Base-by-base conservation (phyloP, 2,888 invertebrate species). In the Cryptocephalus moraei region DNA sequence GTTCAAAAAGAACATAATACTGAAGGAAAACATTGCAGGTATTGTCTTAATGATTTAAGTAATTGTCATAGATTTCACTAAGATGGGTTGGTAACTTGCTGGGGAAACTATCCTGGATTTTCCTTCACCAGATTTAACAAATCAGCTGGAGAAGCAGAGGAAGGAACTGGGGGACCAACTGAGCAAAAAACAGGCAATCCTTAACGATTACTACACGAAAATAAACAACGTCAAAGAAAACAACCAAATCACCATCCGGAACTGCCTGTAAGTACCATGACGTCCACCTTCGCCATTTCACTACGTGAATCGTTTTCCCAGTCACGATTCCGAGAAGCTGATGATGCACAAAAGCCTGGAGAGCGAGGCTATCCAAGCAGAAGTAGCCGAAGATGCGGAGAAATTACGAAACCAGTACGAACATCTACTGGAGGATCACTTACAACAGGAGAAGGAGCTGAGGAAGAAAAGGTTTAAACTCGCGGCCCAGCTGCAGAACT, bases 401-500 rank as follows among this genome's bases (percentile, higher is more conserved):
- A 71, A 72, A 32, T 62, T 64, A 4, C 66, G 64, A 1, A 69
- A 72, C 1, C 63, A 70, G 8, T 79, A 75, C 50, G 69, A 75
- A 33, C 58, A 53, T 4, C 53, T 76, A n/a, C 59, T 79, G 12
- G 68, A 63, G 33, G 56, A 64, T 2, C 72, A 81, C 62, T 57
- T 80, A 1, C 56, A 63, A 1, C 70, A 73, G 1, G 81, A 81
- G 58, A 79, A 78, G 54, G 68, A 66, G 33, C 68, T 77, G 45
- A 69, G 79, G 49, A 70, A 70, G 1, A 73, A 75, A 53, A 75
- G 78, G 56, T 73, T 72, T 46, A 80, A 79, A 66, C 73, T 76
- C 32, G 79, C 80, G 56, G 74, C 76, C 0, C 77, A 79, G 58
- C 58, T 80, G 45, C 55, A 74, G 2, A 75, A 74, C 34, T 78